These are phyloP conservation scores for Ophion obscuratus DNA, from an alignment of 2,888 invertebrate species.

Conservation along the genomic window DNA sequence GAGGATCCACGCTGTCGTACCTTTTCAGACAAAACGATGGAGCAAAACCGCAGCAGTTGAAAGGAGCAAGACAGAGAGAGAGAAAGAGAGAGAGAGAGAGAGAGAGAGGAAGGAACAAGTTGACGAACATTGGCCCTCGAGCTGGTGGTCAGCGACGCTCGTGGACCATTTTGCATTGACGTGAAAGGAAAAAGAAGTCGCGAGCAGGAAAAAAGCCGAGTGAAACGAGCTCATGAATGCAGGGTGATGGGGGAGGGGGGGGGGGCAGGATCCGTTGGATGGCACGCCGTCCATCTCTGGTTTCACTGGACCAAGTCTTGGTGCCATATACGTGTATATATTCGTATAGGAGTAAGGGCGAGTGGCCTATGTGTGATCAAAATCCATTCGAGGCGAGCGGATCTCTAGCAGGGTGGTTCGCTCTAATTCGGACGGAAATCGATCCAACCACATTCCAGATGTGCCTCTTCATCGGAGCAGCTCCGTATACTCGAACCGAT, in stretches of 20 bases:
- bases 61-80: conserved; percentile 15
- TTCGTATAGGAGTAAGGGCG: neutral
- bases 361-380: conserved; percentile 44
- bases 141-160: conserved; percentile 33
- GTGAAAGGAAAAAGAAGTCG: conserved; percentile 51
- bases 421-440: conserved; percentile 61
- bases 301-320: conserved; percentile 27
- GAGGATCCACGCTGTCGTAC: conserved; percentile 20
- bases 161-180: conserved; percentile 37
- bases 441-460: conserved; percentile 40
- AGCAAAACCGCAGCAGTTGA: conserved; percentile 45
- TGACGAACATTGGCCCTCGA: conserved; percentile 36
- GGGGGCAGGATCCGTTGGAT: conserved; percentile 17
- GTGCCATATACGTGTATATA: neutral
- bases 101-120: conserved; percentile 8
- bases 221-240: conserved; percentile 9
- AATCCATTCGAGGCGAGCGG: conserved; percentile 53
- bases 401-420: conserved; percentile 33
- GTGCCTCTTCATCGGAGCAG: conserved; percentile 8
- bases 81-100: conserved; percentile 18
- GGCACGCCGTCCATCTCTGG: conserved; percentile 29
- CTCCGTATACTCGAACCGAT: neutral
- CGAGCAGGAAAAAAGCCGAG: conserved; percentile 25
- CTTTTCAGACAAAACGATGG: conserved; percentile 18
- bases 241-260: conserved; percentile 5